These are phyloP conservation scores for Lophius piscatorius DNA, from an alignment of 2,113 vertebrate species.

Conservation along the genomic window DNA sequence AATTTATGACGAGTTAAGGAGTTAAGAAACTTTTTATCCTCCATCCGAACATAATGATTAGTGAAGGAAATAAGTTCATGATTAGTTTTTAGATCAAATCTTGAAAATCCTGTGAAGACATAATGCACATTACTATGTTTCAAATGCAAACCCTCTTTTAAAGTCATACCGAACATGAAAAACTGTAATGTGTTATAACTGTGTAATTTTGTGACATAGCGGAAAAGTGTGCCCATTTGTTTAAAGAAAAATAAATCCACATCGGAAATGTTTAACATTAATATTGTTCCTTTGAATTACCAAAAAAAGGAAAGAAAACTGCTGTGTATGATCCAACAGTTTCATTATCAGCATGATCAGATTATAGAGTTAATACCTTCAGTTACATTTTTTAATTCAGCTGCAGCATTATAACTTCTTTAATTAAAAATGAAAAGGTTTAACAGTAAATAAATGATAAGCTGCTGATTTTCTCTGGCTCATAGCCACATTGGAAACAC, in stretches of 20 bases:
- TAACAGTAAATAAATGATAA: slow-evolving; percentile 14
- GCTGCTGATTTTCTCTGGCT: not conserved
- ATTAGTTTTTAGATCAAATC: slow-evolving; percentile 39
- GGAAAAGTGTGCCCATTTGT: slow-evolving; percentile 57
- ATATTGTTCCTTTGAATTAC: slow-evolving; percentile 12
- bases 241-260: slow-evolving; percentile 61
- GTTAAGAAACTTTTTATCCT: slow-evolving; percentile 4
- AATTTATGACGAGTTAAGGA: slow-evolving; percentile 25
- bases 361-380: slow-evolving; percentile 2
- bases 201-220: slow-evolving; percentile 66
- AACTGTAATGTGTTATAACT: slow-evolving; percentile 55
- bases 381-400: slow-evolving; percentile 14
- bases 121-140: slow-evolving; percentile 50
- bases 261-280: slow-evolving; percentile 17
- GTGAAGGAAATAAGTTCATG: slow-evolving; percentile 34
- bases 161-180: slow-evolving; percentile 47
- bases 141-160: slow-evolving; percentile 44
- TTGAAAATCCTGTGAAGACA: slow-evolving; percentile 25
- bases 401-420: slow-evolving; percentile 12
- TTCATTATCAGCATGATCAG: too few species aligned
- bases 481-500: slow-evolving; percentile 6
- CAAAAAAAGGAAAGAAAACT: too few species aligned
- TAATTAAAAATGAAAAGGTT: slow-evolving; percentile 20
- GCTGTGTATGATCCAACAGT: too few species aligned
- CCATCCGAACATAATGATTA: slow-evolving; percentile 24